These are phyloP conservation scores for Pica pica DNA, from an alignment of 2,113 vertebrate genomes.

Conservation along the genomic window DNA sequence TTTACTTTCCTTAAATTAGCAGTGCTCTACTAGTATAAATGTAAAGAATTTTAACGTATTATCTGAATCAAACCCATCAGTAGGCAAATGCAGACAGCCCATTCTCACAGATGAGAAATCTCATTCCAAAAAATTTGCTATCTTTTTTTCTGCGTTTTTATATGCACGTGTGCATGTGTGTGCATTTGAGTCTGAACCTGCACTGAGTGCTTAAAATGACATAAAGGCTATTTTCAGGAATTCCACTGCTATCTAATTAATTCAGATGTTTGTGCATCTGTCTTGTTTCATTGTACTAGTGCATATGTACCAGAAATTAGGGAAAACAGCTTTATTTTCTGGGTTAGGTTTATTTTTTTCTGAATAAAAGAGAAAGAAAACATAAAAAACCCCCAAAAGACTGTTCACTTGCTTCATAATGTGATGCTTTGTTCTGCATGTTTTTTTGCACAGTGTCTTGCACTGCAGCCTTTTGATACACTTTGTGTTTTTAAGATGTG, in stretches of 20 bases:
- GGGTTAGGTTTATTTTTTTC: neutral
- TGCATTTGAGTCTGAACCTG: neutral
- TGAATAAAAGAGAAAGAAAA: neutral
- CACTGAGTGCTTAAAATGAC: neutral
- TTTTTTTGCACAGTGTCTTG: neutral
- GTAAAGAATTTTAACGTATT: neutral
- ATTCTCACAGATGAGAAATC: neutral
- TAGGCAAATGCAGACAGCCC: neutral
- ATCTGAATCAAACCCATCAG: neutral
- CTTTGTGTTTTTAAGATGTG: neutral
- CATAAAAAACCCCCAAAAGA: fast-evolving
- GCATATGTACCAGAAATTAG: neutral
- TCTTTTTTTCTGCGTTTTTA: neutral
- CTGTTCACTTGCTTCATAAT: neutral
- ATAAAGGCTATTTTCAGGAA: neutral
- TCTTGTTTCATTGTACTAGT: neutral
- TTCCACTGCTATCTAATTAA: neutral
- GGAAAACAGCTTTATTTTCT: neutral
- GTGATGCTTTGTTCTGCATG: neutral
- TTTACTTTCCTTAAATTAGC: neutral
- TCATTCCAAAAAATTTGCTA: neutral
- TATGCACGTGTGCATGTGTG: fast-evolving
- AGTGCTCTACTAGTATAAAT: neutral
- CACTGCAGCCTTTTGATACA: neutral
- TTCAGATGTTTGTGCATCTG: neutral